phyloP scores from a whole-genome alignment of 2,113 vertebrate species.

The Myotis yumanensis region DNA sequence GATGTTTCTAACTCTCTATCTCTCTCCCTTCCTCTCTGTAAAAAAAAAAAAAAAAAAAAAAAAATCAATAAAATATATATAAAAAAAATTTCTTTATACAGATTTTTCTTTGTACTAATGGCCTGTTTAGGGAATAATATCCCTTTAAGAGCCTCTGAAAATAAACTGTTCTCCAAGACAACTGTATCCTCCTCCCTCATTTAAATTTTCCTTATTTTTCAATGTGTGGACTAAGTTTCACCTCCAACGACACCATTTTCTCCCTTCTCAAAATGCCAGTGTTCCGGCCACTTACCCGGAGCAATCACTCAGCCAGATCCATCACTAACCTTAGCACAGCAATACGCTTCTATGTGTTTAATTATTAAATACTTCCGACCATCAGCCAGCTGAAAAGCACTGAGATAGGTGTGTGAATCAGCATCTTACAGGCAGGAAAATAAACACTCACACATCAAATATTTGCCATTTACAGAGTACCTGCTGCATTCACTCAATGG shows the following conservation, averaged over 20 bases:
- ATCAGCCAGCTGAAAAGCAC: not conserved
- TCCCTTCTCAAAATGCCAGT: not conserved
- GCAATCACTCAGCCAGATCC: not conserved
- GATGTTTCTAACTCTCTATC: too few species aligned
- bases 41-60: too few species aligned
- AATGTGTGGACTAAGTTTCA: not conserved
- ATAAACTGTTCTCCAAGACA: not conserved
- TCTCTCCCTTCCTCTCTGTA: too few species aligned
- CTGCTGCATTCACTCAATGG: not conserved
- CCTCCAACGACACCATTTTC: not conserved
- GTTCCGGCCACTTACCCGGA: not conserved
- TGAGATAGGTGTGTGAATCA: not conserved
- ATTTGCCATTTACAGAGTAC: not conserved
- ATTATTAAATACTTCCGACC: not conserved
- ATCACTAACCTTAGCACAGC: not conserved
- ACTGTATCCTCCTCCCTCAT: not conserved
- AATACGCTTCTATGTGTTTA: not conserved
- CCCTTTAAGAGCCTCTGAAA: not conserved
- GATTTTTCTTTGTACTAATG: not conserved
- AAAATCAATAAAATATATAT: too few species aligned
- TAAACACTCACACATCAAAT: not conserved
- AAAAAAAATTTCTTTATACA: not conserved
- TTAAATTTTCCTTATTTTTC: not conserved
- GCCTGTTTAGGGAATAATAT: not conserved
- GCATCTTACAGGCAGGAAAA: not conserved